A percentile compares a stretch with the other conserved stretches of the same genome.
phyloP scores from a whole-genome alignment of 2,113 vertebrate species.

The Nesospiza acunhae region DNA sequence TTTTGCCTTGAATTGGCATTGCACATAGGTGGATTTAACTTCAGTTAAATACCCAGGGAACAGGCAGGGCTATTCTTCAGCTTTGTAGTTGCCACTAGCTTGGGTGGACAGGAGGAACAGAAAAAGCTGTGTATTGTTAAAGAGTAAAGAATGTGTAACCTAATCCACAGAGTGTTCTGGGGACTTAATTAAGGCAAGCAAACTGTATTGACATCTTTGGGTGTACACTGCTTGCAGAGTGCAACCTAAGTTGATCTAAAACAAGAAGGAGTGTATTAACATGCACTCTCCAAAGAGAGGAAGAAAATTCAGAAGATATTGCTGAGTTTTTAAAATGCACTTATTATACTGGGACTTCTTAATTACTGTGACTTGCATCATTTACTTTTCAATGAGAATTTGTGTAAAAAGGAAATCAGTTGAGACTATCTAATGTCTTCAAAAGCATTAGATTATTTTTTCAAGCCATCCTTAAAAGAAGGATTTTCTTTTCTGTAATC shows the following conservation, averaged over 20 bases:
- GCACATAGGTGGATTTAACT: neutral
- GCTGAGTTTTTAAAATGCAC: neutral
- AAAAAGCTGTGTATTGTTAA: neutral
- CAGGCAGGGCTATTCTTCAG: neutral
- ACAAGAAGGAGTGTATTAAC: neutral
- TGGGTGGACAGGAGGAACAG: neutral
- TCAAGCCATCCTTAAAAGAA: neutral
- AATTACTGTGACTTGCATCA: neutral
- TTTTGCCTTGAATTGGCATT: neutral
- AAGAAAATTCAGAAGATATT: neutral
- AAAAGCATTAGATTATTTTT: neutral
- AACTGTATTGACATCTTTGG: neutral
- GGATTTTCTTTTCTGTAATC: neutral
- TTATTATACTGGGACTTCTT: neutral
- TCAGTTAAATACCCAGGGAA: neutral
- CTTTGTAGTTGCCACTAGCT: neutral
- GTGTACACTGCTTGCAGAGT: neutral
- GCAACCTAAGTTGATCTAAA: neutral
- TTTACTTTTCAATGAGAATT: conserved; percentile 23
- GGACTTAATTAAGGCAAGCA: neutral
- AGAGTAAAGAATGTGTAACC: neutral
- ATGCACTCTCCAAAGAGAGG: neutral
- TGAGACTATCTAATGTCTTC: neutral
- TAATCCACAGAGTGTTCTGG: neutral
- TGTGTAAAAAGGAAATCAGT: neutral